Evolutionary conservation across 64 coral and sea anemone genomes (phyloP).

Genomic region (Montipora sp.): DNA sequence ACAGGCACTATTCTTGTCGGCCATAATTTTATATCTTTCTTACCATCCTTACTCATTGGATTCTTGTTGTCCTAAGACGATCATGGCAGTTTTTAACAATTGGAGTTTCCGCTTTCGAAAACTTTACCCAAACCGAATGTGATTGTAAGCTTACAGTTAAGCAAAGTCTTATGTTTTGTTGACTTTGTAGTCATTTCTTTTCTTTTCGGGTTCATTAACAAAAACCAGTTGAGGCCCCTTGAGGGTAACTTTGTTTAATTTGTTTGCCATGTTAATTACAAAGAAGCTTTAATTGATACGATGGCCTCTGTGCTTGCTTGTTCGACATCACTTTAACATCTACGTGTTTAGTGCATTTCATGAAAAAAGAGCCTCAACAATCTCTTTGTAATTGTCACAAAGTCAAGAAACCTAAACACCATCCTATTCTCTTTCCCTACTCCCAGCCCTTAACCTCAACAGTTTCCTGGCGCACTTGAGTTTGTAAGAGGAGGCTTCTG

Average conservation of each 20-base stretch:
- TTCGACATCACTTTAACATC: too few species aligned
- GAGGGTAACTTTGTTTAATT: neutral
- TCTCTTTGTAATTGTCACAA: too few species aligned
- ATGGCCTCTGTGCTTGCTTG: too few species aligned
- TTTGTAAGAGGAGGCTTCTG: too few species aligned
- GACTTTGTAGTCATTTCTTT: neutral
- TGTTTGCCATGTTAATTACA: conserved; percentile 6
- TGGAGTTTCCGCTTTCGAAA: neutral
- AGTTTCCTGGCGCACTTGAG: too few species aligned
- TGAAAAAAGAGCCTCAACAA: too few species aligned
- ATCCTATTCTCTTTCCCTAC: too few species aligned
- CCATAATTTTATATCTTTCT: neutral
- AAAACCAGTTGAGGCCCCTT: neutral
- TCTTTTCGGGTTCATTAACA: neutral
- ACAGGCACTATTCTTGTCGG: neutral
- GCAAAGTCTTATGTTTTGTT: neutral
- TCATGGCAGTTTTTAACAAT: neutral
- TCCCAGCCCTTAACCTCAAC: too few species aligned
- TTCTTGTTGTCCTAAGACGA: neutral
- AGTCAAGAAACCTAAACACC: too few species aligned
- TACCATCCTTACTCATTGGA: neutral
- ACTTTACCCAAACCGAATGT: neutral
- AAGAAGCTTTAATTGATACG: too few species aligned
- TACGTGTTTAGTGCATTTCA: too few species aligned
- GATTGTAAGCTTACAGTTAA: neutral